phyloP scores from a whole-genome alignment of 2,113 vertebrate species.

The Brachyistius frenatus region DNA sequence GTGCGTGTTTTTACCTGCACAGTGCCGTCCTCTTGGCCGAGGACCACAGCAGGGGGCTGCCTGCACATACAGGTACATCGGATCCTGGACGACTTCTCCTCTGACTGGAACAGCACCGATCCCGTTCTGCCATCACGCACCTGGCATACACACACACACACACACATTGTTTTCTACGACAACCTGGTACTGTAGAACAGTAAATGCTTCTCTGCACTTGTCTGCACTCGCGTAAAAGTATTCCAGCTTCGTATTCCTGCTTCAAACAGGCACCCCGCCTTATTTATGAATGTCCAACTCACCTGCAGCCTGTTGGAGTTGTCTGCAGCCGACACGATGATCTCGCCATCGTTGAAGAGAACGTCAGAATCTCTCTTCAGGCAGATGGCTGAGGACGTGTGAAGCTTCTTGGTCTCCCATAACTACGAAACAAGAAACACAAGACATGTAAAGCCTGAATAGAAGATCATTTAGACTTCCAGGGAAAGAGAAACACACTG shows the following conservation, averaged over 20 bases:
- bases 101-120: constrained; percentile 84
- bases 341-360: constrained; percentile 83
- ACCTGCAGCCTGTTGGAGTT: constrained; percentile 91
- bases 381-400: constrained; percentile 88
- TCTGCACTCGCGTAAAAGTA: background rate
- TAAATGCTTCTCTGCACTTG: background rate
- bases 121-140: constrained; percentile 87
- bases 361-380: constrained; percentile 94
- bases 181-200: background rate
- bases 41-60: constrained; percentile 80
- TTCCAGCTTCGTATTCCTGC: background rate
- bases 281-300: constrained; percentile 38
- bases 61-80: constrained; percentile 89
- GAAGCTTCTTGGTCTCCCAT: constrained; percentile 94
- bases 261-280: background rate
- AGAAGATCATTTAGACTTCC: too few species aligned
- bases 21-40: constrained; percentile 88
- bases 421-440: constrained; percentile 79
- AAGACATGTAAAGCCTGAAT: background rate
- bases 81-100: constrained; percentile 84
- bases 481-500: too few species aligned
- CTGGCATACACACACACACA: constrained; percentile 77
- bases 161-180: background rate
- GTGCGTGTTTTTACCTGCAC: constrained; percentile 85
- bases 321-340: constrained; percentile 89